Evolutionary conservation across 1,140 invertebrate species (phyloP).

Genomic region (Dendroctonus ponderosae): DNA sequence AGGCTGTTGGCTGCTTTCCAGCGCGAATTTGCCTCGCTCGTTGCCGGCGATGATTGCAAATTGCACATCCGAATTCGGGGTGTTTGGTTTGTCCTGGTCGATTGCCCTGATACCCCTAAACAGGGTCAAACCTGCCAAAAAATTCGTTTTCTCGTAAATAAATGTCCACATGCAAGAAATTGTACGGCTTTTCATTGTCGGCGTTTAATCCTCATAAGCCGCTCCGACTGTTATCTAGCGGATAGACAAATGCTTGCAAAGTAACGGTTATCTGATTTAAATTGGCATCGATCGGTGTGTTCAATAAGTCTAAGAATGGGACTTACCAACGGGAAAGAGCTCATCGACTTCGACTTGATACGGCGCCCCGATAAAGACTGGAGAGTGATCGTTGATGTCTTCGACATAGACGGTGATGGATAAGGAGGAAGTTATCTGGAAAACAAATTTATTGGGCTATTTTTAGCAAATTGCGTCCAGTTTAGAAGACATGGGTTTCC

Average conservation of each 20-base stretch:
- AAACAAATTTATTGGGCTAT: not conserved
- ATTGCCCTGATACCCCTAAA: slow-evolving; percentile 76
- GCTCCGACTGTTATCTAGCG: not conserved
- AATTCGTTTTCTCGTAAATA: not conserved
- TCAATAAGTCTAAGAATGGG: no score
- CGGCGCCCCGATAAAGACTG: slow-evolving; percentile 70
- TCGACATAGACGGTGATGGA: slow-evolving; percentile 83
- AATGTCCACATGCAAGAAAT: no score
- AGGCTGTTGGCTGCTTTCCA: slow-evolving; percentile 76
- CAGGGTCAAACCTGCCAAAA: slow-evolving; percentile 67
- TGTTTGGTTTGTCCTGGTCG: slow-evolving; percentile 83
- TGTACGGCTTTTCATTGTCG: no score
- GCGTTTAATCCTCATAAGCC: no score
- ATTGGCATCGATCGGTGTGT: no score
- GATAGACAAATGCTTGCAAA: not conserved
- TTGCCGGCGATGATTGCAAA: slow-evolving; percentile 78
- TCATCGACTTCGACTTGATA: slow-evolving; percentile 78
- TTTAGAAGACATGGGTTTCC: no score
- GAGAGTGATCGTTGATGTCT: slow-evolving; percentile 79
- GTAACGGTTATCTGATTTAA: not conserved
- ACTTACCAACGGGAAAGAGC: slow-evolving; percentile 70
- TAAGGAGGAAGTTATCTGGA: slow-evolving; percentile 71
- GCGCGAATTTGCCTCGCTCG: slow-evolving; percentile 69
- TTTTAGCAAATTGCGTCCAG: no score
- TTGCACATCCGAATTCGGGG: slow-evolving; percentile 84